A percentile compares a stretch with the other conserved stretches of the same genome.
These are phyloP conservation scores for Mnemiopsis leidyi DNA, from an alignment of 37 sponge, comb jelly and placozoan species.

Conservation along the genomic window DNA sequence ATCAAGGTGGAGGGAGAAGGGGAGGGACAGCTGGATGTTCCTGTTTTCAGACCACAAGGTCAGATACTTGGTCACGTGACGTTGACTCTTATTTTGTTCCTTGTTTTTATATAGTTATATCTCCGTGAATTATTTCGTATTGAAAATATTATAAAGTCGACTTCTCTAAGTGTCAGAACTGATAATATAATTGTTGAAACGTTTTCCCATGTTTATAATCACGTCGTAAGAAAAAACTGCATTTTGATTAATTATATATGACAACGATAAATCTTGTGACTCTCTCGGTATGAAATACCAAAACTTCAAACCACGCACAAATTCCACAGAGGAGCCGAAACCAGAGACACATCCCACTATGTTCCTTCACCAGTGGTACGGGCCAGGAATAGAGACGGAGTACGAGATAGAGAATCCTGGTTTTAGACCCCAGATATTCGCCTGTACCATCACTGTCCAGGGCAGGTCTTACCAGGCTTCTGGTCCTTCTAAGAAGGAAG, in stretches of 20 bases:
- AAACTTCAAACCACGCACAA: too few relatives aligned
- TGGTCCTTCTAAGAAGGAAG: conserved; percentile 21
- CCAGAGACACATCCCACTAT: conserved; percentile 29
- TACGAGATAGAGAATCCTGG: conserved; percentile 46
- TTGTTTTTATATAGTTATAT: background rate
- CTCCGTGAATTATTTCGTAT: too few relatives aligned
- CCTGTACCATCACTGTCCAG: conserved; percentile 39
- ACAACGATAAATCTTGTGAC: too few relatives aligned
- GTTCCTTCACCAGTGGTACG: conserved; percentile 44
- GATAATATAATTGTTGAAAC: too few relatives aligned
- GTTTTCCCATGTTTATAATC: too few relatives aligned
- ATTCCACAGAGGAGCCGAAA: background rate
- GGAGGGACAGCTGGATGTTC: background rate
- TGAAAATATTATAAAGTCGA: too few relatives aligned
- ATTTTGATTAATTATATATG: too few relatives aligned
- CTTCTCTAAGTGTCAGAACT: too few relatives aligned
- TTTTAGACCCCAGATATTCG: conserved; percentile 6
- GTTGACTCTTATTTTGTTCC: background rate
- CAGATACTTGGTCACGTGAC: background rate
- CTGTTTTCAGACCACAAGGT: conserved; percentile 12
- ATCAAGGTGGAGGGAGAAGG: background rate
- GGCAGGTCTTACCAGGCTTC: conserved; percentile 6
- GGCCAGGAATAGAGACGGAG: background rate
- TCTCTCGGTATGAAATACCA: too few relatives aligned
- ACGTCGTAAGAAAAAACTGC: too few relatives aligned